Conservation (phyloP, 2,888 invertebrate genomes). For the Tyria jacobaeae region DNA sequence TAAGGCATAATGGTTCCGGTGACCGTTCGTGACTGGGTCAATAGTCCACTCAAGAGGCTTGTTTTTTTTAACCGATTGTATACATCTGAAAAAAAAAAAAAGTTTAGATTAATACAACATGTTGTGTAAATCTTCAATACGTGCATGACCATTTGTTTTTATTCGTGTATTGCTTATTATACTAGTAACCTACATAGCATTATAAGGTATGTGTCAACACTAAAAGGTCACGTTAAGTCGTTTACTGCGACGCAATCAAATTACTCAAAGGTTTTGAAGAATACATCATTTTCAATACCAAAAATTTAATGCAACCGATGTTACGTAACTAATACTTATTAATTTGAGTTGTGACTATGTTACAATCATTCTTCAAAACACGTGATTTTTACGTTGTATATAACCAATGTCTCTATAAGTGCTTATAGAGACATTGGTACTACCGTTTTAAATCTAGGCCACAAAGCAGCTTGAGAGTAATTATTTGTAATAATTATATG, state of each 20-base stretch:
- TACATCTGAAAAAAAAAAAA: conserved; percentile 73
- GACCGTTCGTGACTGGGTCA: conserved; percentile 76
- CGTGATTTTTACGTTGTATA: conserved; percentile 20
- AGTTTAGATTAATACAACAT: conserved; percentile 19
- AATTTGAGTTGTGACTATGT: conserved; percentile 29
- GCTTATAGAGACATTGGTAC: conserved; percentile 10
- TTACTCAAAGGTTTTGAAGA: conserved; percentile 17
- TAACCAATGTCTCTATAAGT: no score
- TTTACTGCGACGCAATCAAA: conserved; percentile 17
- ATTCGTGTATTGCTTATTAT: conserved; percentile 12
- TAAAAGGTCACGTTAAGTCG: conserved; percentile 31
- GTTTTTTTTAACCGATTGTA: conserved; percentile 67
- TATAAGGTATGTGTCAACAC: conserved; percentile 6
- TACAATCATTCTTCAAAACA: conserved; percentile 32
- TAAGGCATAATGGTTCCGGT: conserved; percentile 86
- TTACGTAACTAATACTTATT: conserved; percentile 33
- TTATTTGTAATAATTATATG: not conserved
- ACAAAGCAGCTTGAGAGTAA: conserved; percentile 19
- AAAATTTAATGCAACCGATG: conserved; percentile 19
- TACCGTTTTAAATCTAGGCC: conserved; percentile 11
- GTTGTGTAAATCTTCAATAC: conserved; percentile 3
- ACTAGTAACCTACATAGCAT: conserved; percentile 21
- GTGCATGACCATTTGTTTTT: conserved; percentile 3
- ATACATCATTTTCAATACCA: conserved; percentile 29
- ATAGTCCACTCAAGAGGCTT: conserved; percentile 66